Conservation (phyloP, 2,888 invertebrate genomes). For the Taenaris catops region DNA sequence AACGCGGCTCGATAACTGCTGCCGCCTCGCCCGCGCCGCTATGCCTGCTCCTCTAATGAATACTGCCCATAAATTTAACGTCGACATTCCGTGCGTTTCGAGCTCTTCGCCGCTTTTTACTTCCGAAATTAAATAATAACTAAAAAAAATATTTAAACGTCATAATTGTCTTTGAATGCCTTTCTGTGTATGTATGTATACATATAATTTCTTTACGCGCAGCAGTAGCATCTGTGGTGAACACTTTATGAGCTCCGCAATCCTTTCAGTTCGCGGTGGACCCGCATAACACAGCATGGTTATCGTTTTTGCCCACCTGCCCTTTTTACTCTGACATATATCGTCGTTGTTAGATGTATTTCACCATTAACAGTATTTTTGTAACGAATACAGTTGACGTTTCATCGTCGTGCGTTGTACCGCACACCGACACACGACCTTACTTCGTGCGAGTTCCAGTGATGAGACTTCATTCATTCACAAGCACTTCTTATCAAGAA, state of each 20-base stretch:
- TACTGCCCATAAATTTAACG: slow-evolving; percentile 44
- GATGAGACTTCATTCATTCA: slow-evolving; percentile 77
- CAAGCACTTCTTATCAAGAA: slow-evolving; percentile 48
- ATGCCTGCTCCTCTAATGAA: slow-evolving; percentile 50
- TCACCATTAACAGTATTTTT: slow-evolving; percentile 23
- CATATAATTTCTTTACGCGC: slow-evolving; percentile 24
- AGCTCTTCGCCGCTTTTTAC: background rate
- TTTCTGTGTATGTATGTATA: too few relatives aligned
- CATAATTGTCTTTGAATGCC: too few relatives aligned
- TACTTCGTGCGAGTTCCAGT: slow-evolving; percentile 61
- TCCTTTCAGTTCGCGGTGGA: slow-evolving; percentile 64
- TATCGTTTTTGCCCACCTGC: slow-evolving; percentile 42
- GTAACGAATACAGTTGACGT: slow-evolving; percentile 33
- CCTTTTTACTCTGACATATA: too few relatives aligned
- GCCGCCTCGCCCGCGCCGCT: slow-evolving; percentile 30
- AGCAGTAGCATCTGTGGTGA: slow-evolving; percentile 56
- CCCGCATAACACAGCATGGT: slow-evolving; percentile 59
- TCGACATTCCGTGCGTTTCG: slow-evolving; percentile 45
- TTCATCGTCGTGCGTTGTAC: slow-evolving; percentile 39
- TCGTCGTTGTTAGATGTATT: too few relatives aligned
- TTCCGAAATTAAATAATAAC: background rate
- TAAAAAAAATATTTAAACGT: background rate
- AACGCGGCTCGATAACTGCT: slow-evolving; percentile 55
- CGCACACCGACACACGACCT: slow-evolving; percentile 44
- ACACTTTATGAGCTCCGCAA: slow-evolving; percentile 63